Evolutionary conservation across 2,888 invertebrate species (phyloP), one percentile per base, ranked within the genome.

Genomic region (Mystacides longicornis): DNA sequence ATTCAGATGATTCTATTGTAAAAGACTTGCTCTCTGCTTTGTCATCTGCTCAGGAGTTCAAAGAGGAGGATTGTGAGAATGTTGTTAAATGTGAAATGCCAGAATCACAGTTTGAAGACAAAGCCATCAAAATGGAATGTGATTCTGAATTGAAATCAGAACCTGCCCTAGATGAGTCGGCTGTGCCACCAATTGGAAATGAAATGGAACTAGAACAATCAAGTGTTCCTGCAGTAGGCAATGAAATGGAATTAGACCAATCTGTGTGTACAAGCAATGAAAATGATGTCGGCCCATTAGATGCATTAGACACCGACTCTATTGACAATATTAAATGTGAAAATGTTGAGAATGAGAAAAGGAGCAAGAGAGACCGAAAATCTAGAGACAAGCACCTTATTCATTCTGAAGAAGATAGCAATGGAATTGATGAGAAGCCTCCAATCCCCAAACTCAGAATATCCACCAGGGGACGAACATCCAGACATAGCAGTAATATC

Each of bases 21-120:
- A 79, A 80, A 56, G 84, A 85, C 66, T 69, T 85, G 56, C 70
- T 82, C 49, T 79, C 81, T 2, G 81, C 82, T 2, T 77, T 83
- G 22, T 76, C 81, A 21, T 74, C 79, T 61, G 82, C 83, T n/a
- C 78, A 81, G 60, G 81, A 79, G 64, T 80, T 78, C 65, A 77
- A 78, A 59, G 80, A 78, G 60, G 82, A 82, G 66, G 71, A 61
- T 62, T 67, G 70, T 4, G 75, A 75, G 60, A 67, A 69, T 61
- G 75, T 71, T 66, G 75, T 77, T 1, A 77, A 77, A 66, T 18
- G 14, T 7, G 43, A 51, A n/a, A 46, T 37, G 31, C 45, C 20
- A 18, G 23, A 27, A 31, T 18, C 37, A 18, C 47, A 46, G 19
- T n/a, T n/a, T n/a, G 19, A 31, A 21, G 50, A 19, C 33, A 54